Conservation (phyloP, 2,888 invertebrate genomes). For the Eupithecia subumbrata region DNA sequence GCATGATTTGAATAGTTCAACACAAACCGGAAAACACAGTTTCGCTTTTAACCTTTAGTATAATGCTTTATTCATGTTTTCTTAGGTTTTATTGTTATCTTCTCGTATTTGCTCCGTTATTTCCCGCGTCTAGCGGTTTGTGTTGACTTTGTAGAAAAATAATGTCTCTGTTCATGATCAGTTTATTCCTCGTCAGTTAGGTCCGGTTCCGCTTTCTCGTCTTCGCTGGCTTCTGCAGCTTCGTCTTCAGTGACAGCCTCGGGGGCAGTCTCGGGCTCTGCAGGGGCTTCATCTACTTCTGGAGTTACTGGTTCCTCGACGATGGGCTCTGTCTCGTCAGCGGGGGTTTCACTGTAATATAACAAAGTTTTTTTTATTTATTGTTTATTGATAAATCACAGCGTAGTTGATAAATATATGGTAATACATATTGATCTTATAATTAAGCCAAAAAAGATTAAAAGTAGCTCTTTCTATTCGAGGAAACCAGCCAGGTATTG, state of each 20-base stretch:
- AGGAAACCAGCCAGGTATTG: not conserved
- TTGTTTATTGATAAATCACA: too few species aligned
- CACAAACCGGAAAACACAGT: slow-evolving; percentile 11
- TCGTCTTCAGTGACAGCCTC: slow-evolving; percentile 47
- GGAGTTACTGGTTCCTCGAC: slow-evolving; percentile 81
- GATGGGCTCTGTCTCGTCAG: slow-evolving; percentile 71
- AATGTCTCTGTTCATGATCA: slow-evolving; percentile 34
- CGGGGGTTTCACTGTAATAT: slow-evolving; percentile 63
- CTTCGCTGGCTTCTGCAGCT: slow-evolving; percentile 73
- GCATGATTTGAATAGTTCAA: slow-evolving; percentile 45
- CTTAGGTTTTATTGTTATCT: not conserved
- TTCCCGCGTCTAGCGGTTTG: slow-evolving; percentile 6
- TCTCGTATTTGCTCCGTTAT: not conserved
- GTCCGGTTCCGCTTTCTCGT: slow-evolving; percentile 79
- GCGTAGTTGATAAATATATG: too few species aligned
- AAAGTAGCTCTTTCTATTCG: not conserved
- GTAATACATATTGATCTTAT: too few species aligned
- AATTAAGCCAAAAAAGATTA: not conserved
- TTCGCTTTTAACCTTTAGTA: not conserved
- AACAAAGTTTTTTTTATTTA: not conserved
- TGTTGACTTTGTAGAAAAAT: slow-evolving; percentile 44
- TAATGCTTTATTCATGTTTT: not conserved
- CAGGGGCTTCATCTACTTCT: slow-evolving; percentile 62
- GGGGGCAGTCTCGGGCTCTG: slow-evolving; percentile 42
- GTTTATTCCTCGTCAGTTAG: slow-evolving; percentile 81